Evolutionary conservation across 1,140 invertebrate genomes (phyloP).

Genomic region (Drosophila navojoa): DNA sequence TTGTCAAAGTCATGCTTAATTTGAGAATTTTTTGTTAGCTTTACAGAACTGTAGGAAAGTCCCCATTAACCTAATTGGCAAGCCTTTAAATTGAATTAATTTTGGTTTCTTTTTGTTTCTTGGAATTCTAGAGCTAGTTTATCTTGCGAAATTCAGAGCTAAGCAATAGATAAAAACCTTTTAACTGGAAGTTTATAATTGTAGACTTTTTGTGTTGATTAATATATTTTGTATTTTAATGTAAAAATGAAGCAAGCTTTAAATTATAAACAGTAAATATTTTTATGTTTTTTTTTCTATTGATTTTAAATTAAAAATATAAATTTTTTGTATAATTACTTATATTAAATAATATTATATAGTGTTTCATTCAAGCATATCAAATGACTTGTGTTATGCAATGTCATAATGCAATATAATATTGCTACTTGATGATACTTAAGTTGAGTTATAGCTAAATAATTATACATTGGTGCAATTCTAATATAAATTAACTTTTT

Average conservation of each 20-base stretch:
- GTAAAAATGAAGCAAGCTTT: no score
- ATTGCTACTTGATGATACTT: neutral
- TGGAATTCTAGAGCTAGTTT: neutral
- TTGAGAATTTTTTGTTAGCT: neutral
- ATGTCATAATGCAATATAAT: neutral
- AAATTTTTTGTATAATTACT: neutral
- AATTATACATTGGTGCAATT: neutral
- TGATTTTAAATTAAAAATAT: neutral
- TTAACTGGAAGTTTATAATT: no score
- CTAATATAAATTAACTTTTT: neutral
- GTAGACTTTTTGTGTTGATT: no score
- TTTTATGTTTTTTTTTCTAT: no score
- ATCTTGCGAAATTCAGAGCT: no score
- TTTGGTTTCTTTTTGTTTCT: neutral
- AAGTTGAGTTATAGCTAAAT: neutral
- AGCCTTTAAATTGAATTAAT: neutral
- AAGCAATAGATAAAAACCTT: no score
- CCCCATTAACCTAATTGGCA: neutral
- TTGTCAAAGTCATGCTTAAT: neutral
- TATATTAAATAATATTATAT: neutral
- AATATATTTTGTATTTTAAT: no score
- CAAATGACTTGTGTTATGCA: neutral
- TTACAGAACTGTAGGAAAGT: neutral
- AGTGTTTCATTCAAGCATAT: neutral
- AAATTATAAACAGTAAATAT: neutral